Conservation (phyloP, 2,113 vertebrate species). For the Elachura formosa region DNA sequence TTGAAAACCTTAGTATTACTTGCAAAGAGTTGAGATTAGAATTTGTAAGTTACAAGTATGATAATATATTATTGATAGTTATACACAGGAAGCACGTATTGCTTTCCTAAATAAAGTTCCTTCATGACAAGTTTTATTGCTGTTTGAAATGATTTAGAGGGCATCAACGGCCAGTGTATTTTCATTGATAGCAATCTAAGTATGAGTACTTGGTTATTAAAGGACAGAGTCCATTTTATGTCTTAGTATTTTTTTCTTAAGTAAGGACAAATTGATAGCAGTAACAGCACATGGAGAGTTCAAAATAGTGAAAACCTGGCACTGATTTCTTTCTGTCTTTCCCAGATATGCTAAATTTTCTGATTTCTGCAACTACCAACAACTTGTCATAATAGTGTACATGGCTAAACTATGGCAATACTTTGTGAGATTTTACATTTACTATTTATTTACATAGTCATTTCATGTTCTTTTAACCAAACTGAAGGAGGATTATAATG, state of each 20-base stretch:
- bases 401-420: background rate
- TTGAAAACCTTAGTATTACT: slow-evolving; percentile 29
- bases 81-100: background rate
- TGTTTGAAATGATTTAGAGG: background rate
- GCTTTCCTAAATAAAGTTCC: background rate
- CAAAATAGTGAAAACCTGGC: background rate
- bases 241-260: background rate
- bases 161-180: background rate
- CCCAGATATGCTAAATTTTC: background rate
- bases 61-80: background rate
- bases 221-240: background rate
- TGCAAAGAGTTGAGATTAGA: slow-evolving; percentile 30
- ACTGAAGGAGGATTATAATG: background rate
- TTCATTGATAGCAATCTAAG: background rate
- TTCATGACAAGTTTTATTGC: background rate
- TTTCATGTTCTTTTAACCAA: background rate
- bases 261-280: background rate
- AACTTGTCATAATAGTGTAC: background rate
- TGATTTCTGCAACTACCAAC: background rate
- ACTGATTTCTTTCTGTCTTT: background rate
- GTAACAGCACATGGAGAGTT: background rate
- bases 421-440: background rate
- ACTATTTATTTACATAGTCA: background rate
- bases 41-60: background rate
- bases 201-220: background rate